Evolutionary conservation across 1,140 invertebrate genomes (phyloP), one percentile per base, ranked within the genome.

Genomic region (Ips typographus): DNA sequence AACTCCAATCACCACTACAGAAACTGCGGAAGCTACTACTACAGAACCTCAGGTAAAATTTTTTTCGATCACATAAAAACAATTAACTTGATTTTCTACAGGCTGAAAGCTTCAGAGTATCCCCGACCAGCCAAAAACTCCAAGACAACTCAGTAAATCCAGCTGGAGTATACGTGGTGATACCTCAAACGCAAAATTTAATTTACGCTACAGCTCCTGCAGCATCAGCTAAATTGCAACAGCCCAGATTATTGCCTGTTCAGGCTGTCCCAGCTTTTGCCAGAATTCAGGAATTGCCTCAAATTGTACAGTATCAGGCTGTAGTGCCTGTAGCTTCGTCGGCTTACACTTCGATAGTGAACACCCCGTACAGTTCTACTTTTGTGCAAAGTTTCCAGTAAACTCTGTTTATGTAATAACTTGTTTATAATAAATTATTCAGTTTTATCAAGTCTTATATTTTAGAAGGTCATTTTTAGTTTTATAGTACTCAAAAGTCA

Each of bases 351-450:
- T 64, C 71, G 8, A 51, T 73, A 22, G 60, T 74, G 39, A 73
- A 72, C 55, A 73, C 74, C 37, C 75, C 75, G 0, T 77, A 67
- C 42, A 75, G 75, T 64, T 71, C 70, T 3, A 72, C 70, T 1
- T 72, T 73, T 60, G 70, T 75, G 1, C 75, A 77, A 61, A 71
- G 74, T 65, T 74, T 72, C 42, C 75, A 77, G 47, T 69, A 63
- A 43, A 5, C 36, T 22, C 22, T 22, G 22, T 22, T 22, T 22
- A 22, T 22, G 22, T 43, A 2, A 40, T 22, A 22, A 22, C 22
- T 22, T 22, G 22, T 22, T 22, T 22, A 22, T 22, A 22, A 22
- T 22, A 22, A 22, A 22, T 22, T 22, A 22, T 22, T 22, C 22
- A 22, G 22, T 22, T 22, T 22, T 22, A 22, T 22, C 22, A 22